These are phyloP conservation scores for Psilopogon haemacephalus DNA, from an alignment of 2,113 vertebrate species.

Conservation along the genomic window DNA sequence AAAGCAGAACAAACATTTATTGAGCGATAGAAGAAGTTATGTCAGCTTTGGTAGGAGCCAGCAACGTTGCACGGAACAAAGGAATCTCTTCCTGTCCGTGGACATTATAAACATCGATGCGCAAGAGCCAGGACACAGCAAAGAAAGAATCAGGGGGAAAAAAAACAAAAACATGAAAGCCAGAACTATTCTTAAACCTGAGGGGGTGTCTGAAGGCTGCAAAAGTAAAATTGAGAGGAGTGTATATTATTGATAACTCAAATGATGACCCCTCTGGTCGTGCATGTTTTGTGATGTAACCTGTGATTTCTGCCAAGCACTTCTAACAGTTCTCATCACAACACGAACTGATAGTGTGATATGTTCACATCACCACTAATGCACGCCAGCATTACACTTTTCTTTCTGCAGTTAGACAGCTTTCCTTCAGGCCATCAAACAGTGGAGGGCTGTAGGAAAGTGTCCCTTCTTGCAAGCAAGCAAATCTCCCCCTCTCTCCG, in stretches of 20 bases:
- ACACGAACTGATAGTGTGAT: slow-evolving; percentile 65
- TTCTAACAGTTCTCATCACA: slow-evolving; percentile 59
- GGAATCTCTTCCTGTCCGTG: neutral
- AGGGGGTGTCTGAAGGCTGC: neutral
- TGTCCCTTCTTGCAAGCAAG: slow-evolving; percentile 6
- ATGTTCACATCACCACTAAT: slow-evolving; percentile 55
- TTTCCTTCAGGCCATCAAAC: slow-evolving; percentile 60
- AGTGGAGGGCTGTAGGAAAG: slow-evolving; percentile 36
- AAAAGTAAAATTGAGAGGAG: slow-evolving; percentile 27
- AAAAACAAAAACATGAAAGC: neutral
- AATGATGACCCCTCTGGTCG: slow-evolving; percentile 25
- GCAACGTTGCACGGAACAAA: slow-evolving; percentile 28
- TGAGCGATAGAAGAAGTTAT: neutral
- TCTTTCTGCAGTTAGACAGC: slow-evolving; percentile 48
- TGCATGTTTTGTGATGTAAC: slow-evolving; percentile 50
- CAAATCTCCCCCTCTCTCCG: no score
- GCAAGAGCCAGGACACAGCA: neutral
- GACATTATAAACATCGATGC: neutral
- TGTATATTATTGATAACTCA: slow-evolving; percentile 53
- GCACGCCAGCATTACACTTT: slow-evolving; percentile 59
- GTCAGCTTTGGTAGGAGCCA: neutral
- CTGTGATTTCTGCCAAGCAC: slow-evolving; percentile 59
- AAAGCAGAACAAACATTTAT: neutral
- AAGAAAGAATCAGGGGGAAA: neutral
- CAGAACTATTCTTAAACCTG: neutral